phyloP scores from a whole-genome alignment of 1,140 invertebrate genomes.

The Aphaenogaster rudis region DNA sequence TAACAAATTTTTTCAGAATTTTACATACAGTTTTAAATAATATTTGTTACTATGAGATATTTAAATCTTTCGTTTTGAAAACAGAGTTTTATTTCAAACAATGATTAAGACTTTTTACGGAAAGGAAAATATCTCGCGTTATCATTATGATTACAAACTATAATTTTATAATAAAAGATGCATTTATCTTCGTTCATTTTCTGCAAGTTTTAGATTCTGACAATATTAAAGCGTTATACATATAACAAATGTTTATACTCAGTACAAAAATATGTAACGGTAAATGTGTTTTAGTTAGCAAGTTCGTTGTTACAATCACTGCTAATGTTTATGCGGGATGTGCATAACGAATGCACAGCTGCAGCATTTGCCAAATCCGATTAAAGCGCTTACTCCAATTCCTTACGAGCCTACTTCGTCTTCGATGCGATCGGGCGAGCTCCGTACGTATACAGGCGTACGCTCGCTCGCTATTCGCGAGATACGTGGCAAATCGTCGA shows the following conservation, averaged over 20 bases:
- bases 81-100: constrained; percentile 7
- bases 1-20: constrained; percentile 19
- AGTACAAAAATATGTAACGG: background rate
- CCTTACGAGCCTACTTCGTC: constrained; percentile 41
- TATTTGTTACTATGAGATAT: constrained; percentile 22
- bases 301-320: background rate
- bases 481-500: constrained; percentile 75
- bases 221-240: background rate
- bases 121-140: background rate
- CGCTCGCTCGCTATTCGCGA: constrained; percentile 24
- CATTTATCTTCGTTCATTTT: constrained; percentile 2
- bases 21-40: constrained; percentile 4
- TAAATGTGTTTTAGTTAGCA: background rate
- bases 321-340: background rate
- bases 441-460: constrained; percentile 10
- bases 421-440: constrained; percentile 4
- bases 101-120: background rate
- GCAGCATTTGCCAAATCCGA: background rate
- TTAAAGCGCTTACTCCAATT: constrained; percentile 39
- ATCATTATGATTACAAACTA: background rate
- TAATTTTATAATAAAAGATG: constrained; percentile 4
- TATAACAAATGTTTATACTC: background rate
- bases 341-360: constrained; percentile 7
- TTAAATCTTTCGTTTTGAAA: constrained; percentile 2
- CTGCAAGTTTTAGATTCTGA: background rate